Evolutionary conservation across 2,113 vertebrate genomes (phyloP), one percentile per base, ranked within the genome.

Genomic region (Cathartes aura): DNA sequence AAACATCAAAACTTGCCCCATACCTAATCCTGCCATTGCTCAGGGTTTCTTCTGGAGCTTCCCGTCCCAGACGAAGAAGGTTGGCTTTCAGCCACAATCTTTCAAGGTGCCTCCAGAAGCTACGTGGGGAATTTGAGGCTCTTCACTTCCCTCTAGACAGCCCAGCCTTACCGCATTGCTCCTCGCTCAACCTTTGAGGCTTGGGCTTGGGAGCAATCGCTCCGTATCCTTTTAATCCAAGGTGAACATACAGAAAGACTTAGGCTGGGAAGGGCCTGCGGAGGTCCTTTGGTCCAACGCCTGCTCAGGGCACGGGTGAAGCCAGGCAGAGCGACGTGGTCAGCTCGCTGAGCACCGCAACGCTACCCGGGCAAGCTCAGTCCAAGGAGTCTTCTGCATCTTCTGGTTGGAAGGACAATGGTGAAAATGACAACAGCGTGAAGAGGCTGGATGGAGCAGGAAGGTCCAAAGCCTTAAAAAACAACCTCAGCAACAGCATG

Each of bases 331-430:
- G 5, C 6, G 9, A 67, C 1, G 2, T 4, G 3, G 36, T 42
- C 0, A 0, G 24, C 15, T 42, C 11, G 10, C 27, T 9, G 6
- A 48, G 17, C 27, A 52, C 66, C 36, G 30, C 7, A 3, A 71
- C 8, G 4, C 8, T 26, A 27, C 38, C 15, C 4, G 1, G 19
- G 24, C 24, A 50, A 43, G 34, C 2, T 1, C 36, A 20, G 30
- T 21, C 45, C 38, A 29, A 53, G 26, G 4, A 60, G 8, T 6
- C n/a, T 78, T 23, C 64, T 27, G 19, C 66, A 29, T n/a, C 58
- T 64, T n/a, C n/a, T 12, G 10, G 4, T 14, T 42, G n/a, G 48
- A 81, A 64, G 58, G 50, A 21, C 20, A 56, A 30, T 1, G 13
- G 26, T 11, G 24, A n/a, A 63, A 81, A 80, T 14, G 13, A 34